Evolutionary conservation across 1,140 invertebrate species (phyloP).

Genomic region (Heliconius hewitsoni): DNA sequence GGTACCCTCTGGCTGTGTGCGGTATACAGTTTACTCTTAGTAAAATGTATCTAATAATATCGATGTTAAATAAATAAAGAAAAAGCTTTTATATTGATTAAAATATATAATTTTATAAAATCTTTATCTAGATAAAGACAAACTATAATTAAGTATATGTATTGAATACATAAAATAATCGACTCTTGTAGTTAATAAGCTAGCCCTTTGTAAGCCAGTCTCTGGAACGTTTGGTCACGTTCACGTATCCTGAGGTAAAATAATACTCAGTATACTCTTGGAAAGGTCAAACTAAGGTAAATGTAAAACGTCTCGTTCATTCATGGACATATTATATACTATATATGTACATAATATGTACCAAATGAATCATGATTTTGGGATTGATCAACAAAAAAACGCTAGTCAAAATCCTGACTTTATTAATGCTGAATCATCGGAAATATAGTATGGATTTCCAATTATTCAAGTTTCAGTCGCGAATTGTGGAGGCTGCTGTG

Average conservation of each 20-base stretch:
- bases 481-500: slow-evolving; percentile 24
- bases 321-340: slow-evolving; percentile 35
- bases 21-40: not conserved
- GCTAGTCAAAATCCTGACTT: not conserved
- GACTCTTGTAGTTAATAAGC: not conserved
- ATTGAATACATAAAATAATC: not conserved
- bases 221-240: slow-evolving; percentile 40
- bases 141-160: too few relatives aligned
- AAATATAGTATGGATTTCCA: slow-evolving; percentile 2
- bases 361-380: not conserved
- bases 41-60: not conserved
- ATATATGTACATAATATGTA: not conserved
- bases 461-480: slow-evolving; percentile 9
- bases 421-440: slow-evolving; percentile 14
- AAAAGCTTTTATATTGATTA: not conserved
- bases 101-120: not conserved
- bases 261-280: slow-evolving; percentile 31
- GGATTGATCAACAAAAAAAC: slow-evolving; percentile 7
- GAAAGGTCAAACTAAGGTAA: slow-evolving; percentile 56
- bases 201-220: slow-evolving; percentile 17
- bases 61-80: not conserved
- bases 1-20: too few relatives aligned
- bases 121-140: too few relatives aligned
- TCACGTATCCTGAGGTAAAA: slow-evolving; percentile 47
- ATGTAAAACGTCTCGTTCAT: slow-evolving; percentile 49